Evolutionary conservation across 2,797 vertebrate genomes (phyloP), one percentile per base, ranked within the genome.

Genomic region (Paedocypris micromegethes): DNA sequence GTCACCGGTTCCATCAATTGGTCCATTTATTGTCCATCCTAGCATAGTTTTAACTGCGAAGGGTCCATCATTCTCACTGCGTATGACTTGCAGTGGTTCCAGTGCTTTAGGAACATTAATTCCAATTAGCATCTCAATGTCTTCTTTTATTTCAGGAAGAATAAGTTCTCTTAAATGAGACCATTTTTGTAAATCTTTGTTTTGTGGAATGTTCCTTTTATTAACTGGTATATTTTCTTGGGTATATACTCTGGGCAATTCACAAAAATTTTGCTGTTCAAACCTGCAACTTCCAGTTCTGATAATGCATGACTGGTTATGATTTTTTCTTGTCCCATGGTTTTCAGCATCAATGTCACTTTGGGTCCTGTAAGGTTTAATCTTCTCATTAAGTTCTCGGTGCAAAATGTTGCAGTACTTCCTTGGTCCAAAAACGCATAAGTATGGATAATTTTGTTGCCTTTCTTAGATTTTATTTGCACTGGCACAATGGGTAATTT

Each of bases 11-110:
- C 6, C 61, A 23, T 6, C 51, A n/a, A 52, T 2, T 40, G 48
- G 61, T 5, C 61, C 61, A 51, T 52, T 63, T 52, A 63, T 49
- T 5, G 61, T 43, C 61, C 61, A 63, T n/a, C 61, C 61, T 38
- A 63, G 37, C 2, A 9, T 66, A 2, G 53, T 49, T 58, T 46
- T 39, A 23, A 58, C 37, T 4, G 54, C 9, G 0, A 42, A 58
- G 3, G 54, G 54, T 6, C 65, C 40, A 3, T 68, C 9, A 50
- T 23, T 5, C 1, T 58, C 9, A 50, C 65, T 67, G 40, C 2
- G 1, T 0, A 67, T 41, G 9, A 67, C 37, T 41, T 67, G 6
- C 43, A 44, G 4, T n/a, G 40, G 65, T 6, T 68, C 47, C 55
- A 59, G 37, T 5, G 52, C 55, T 5, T n/a, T 51, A 9, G 46